Percentiles rank a stretch among this genome's conserved stretches.
Conservation (phyloP, 1,140 invertebrate genomes). For the Tetragonula clypearis region DNA sequence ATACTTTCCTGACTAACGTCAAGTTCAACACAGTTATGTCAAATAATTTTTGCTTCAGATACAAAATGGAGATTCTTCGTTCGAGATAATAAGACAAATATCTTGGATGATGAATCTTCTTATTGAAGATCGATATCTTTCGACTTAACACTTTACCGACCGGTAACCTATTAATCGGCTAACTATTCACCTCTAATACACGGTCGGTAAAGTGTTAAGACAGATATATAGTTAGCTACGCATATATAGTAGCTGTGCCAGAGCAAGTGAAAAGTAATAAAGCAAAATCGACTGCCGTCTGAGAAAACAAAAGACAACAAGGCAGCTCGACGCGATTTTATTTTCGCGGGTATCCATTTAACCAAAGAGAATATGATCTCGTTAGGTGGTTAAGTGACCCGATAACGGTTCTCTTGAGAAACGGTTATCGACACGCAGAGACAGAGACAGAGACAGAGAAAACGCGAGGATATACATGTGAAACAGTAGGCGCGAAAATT, state of each 20-base stretch:
- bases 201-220: no score
- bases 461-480: neutral
- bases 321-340: neutral
- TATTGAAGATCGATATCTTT: neutral
- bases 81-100: neutral
- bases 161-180: no score
- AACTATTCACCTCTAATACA: no score
- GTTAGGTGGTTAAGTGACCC: constrained; percentile 63
- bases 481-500: neutral
- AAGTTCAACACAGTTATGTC: neutral
- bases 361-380: constrained; percentile 62
- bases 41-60: neutral
- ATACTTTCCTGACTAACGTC: neutral
- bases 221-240: neutral
- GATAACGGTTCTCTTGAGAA: constrained; percentile 45
- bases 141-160: neutral
- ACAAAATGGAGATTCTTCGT: neutral
- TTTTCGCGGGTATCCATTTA: constrained; percentile 41
- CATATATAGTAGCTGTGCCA: no score
- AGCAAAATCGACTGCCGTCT: neutral
- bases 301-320: constrained; percentile 9
- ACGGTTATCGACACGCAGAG: constrained; percentile 38
- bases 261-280: neutral
- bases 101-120: neutral
- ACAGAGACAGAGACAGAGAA: constrained; percentile 11